Base-by-base conservation (phyloP, 35 echinoderm and acorn worm genomes). In the Eucidaris tribuloides region DNA sequence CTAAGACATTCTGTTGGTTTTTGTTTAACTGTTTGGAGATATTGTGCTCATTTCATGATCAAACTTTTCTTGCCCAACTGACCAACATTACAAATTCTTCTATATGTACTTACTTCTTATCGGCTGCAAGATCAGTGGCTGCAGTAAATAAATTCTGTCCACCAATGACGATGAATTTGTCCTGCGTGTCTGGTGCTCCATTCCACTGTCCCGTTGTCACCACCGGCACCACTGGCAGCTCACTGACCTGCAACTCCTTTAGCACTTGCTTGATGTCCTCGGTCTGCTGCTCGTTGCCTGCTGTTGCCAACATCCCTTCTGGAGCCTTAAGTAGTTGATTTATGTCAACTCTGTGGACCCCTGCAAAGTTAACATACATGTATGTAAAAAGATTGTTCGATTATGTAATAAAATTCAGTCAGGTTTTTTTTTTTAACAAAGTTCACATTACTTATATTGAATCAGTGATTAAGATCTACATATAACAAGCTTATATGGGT, bases 91-190 rank as follows among this genome's bases (percentile, higher is more conserved):
- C n/a, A n/a, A n/a, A n/a, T n/a, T n/a, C n/a, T n/a, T n/a, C n/a
- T n/a, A n/a, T n/a, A n/a, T n/a, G n/a, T n/a, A 58, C 54, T 58
- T 58, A 58, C 54, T 58, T 58, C 54, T n/a, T 25, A 58, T 58
- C 54, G 19, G 54, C 27, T 58, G 54, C 19, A 3, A 58, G 54
- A 58, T 58, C 54, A 17, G 19, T 58, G 54, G 54, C 54, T 58
- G 54, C 54, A 17, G 27, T 58, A 58, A 58, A 58, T 25, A 58
- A 25, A n/a, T 17, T 17, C 18, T 58, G 27, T 58, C 54, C 54
- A 58, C 54, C 54, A 17, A 58, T 17, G 54, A 58, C 54, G 2
- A 58, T 58, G 27, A 58, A 58, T 25, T 58, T 58, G 13, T 58
- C 54, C 54, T 58, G 54, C 18, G 54, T 17, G 13, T 17, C 19